phyloP scores from a whole-genome alignment of 2,888 invertebrate species.

The Sericinus montela region DNA sequence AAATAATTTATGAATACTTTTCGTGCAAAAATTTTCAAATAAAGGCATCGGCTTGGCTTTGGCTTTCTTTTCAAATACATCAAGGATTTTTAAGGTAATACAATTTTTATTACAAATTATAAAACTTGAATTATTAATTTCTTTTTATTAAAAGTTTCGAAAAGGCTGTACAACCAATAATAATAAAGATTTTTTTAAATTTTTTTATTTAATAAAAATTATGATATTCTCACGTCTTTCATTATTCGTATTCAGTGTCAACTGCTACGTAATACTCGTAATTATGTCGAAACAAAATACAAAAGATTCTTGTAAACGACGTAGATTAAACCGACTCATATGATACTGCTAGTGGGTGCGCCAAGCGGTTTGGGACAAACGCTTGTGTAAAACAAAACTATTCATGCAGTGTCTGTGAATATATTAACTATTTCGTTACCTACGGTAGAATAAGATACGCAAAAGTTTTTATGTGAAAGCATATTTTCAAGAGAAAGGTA shows the following conservation, averaged over 20 bases:
- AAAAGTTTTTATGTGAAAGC: too few species aligned
- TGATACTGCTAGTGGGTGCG: constrained; percentile 1
- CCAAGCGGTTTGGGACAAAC: neutral
- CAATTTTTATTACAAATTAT: neutral
- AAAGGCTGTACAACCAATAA: too few species aligned
- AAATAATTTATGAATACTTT: constrained; percentile 15
- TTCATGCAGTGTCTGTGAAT: neutral
- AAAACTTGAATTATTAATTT: too few species aligned
- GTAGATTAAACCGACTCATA: constrained; percentile 8
- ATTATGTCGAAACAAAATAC: neutral
- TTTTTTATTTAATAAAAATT: too few species aligned
- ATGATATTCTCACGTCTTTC: too few species aligned
- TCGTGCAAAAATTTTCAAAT: constrained; percentile 17
- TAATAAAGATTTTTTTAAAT: too few species aligned
- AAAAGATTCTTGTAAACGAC: constrained; percentile 7
- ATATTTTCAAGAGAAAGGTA: too few species aligned
- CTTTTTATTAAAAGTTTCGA: too few species aligned
- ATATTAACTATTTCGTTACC: too few species aligned
- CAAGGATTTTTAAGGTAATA: constrained; percentile 9
- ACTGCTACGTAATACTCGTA: too few species aligned
- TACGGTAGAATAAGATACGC: too few species aligned
- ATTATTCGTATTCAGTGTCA: too few species aligned
- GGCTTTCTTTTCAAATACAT: neutral
- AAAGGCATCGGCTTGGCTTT: neutral
- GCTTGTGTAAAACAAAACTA: neutral